Base-by-base conservation (phyloP, 2,113 vertebrate genomes). In the Cercopithecus mona region DNA sequence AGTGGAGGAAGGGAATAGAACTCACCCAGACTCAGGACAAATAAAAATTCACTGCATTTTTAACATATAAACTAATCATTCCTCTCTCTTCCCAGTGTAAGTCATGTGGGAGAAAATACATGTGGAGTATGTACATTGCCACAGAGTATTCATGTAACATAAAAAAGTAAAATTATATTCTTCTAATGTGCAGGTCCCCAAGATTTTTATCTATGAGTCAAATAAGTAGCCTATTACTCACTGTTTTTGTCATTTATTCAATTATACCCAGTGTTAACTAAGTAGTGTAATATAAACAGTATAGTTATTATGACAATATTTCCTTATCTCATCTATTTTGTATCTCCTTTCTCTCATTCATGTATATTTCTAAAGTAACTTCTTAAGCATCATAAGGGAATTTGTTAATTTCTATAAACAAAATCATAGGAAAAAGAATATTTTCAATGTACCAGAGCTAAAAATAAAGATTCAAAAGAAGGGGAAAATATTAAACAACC, bases 401-500 rank as follows among this genome's bases (percentile, higher is more conserved):
- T 97, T 87, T 0, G 83, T 83, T 96, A 96, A 98, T 94, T 95
- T 94, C 50, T 84, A 81, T 80, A 96, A 97, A 96, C 59, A 96
- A 97, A 98, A 75, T 40, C 66, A 96, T 52, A 89, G n/a, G 57
- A 12, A 32, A 78, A 87, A 97, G 98, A 98, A 96, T 93, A 43
- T 76, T 64, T 90, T 98, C 90, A 93, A 73, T 90, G 48, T 96
- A 93, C 32, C 83, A 75, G 14, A 64, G 88, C 85, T 97, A 96
- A 97, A 98, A 98, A 97, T 85, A 98, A 98, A 98, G 95, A 97
- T 89, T 96, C 92, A 93, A 84, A 95, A 82, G 52, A 57, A 94
- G 70, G 35, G 85, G 76, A 92, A 98, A 97, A 98, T 90, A 97
- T 1, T 50, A 98, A 98, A 88, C 93, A 98, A 98, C 75, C 97